A percentile compares a stretch with the other conserved stretches of the same genome.
Conservation (phyloP, 1,140 invertebrate genomes). For the Sitobion miscanthi region DNA sequence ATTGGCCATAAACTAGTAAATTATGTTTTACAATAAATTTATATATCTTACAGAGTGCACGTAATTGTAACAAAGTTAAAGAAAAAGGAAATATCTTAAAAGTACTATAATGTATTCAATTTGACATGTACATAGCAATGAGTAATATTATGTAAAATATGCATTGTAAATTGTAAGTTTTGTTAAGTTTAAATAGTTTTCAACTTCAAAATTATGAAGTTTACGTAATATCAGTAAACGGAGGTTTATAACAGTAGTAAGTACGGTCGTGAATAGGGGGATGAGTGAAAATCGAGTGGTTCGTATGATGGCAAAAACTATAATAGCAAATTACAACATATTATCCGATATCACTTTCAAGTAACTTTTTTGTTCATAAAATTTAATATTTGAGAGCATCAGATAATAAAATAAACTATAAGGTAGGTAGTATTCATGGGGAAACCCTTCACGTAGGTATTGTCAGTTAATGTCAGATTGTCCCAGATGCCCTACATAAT, state of each 20-base stretch:
- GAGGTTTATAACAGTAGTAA: not conserved
- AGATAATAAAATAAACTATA: not conserved
- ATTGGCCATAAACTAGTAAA: not conserved
- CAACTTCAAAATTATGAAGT: not conserved
- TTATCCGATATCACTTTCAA: not conserved
- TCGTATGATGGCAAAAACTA: not conserved
- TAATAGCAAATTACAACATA: not conserved
- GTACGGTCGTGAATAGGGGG: not conserved
- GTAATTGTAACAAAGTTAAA: not conserved
- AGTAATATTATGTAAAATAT: not conserved
- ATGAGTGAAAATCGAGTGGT: not conserved
- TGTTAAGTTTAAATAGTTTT: slow-evolving; percentile 10
- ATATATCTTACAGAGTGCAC: not conserved
- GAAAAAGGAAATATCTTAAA: not conserved
- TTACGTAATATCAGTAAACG: not conserved
- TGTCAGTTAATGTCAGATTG: slow-evolving; percentile 3
- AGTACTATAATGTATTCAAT: not conserved
- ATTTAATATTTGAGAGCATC: not conserved
- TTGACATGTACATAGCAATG: not conserved
- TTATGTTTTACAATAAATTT: not conserved
- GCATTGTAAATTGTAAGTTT: slow-evolving; percentile 11
- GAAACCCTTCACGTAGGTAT: not conserved
- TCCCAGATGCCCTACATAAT: not conserved
- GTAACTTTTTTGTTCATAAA: not conserved
- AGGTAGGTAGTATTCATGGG: not conserved